Base-by-base conservation (phyloP, 2,113 vertebrate species). In the Penelope pileata region DNA sequence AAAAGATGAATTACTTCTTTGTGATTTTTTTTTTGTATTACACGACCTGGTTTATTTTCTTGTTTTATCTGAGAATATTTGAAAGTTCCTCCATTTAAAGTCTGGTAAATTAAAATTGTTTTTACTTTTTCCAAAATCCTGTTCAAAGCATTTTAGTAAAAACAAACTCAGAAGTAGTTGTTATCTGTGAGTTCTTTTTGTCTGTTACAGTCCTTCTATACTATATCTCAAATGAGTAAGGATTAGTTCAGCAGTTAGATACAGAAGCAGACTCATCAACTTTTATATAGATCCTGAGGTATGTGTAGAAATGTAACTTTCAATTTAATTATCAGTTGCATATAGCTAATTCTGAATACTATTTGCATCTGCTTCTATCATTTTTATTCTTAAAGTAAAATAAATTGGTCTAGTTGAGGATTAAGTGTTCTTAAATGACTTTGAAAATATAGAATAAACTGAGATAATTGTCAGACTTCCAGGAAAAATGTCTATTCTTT, bases 301-400 rank as follows among this genome's bases (percentile, higher is more conserved):
- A 75, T 59, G 6, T 54, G 45, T 59, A 76, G 66, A 34, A 84
- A 75, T 42, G 18, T 47, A 76, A 6, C 23, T 88, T 91, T 70
- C 32, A 51, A 16, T 86, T 83, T 51, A 82, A 79, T 24, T 16
- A 76, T 58, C 42, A 9, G 14, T 59, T 76, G 5, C 0, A 0
- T 73, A 23, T 60, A 51, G 76, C 6, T 73, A 76, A 48, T 83
- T 68, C 27, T 84, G 21, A 7, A 59, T 32, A 78, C 1, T 3
- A 42, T 87, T 87, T 87, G 12, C n/a, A 75, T 81, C 36, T 89
- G 18, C 92, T 95, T 83, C 45, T 64, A 36, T 5, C 12, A 27
- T 73, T 90, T 8, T 58, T 58, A 5, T 43, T 73, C 48, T 16
- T 69, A 48, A 69, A 48, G 29, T 86, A 18, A 56, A 8, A 76